phyloP scores from a whole-genome alignment of 2,888 invertebrate genomes.

The Diaphora mendica region DNA sequence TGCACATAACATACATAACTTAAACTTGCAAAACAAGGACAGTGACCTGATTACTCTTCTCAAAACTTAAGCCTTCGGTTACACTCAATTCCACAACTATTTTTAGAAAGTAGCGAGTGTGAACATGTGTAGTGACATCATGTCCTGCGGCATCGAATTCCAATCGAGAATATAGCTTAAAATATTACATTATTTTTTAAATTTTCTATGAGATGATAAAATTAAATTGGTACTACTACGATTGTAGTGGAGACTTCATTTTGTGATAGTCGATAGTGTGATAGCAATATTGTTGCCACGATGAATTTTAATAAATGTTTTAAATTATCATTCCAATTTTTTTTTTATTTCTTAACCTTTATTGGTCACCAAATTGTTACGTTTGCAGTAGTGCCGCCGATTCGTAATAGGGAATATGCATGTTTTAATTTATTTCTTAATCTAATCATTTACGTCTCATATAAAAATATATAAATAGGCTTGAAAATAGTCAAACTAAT shows the following conservation, averaged over 20 bases:
- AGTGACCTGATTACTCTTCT: neutral
- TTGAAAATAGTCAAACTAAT: too few species aligned
- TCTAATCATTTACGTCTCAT: too few species aligned
- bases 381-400: too few species aligned
- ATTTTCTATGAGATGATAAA: neutral
- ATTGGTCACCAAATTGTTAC: neutral
- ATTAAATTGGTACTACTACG: constrained; percentile 31
- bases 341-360: constrained; percentile 14
- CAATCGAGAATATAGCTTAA: neutral
- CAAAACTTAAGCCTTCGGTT: too few species aligned
- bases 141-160: neutral
- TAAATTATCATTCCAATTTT: constrained; percentile 45
- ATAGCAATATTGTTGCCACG: constrained; percentile 59
- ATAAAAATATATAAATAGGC: too few species aligned
- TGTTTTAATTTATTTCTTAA: too few species aligned
- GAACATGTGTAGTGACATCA: neutral
- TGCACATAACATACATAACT: neutral
- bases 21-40: neutral
- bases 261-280: constrained; percentile 61
- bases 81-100: neutral
- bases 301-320: constrained; percentile 70
- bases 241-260: constrained; percentile 46
- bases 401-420: too few species aligned
- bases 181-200: neutral
- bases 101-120: neutral